These are phyloP conservation scores for Nephila pilipes DNA, from an alignment of 1,140 invertebrate species.

Conservation along the genomic window DNA sequence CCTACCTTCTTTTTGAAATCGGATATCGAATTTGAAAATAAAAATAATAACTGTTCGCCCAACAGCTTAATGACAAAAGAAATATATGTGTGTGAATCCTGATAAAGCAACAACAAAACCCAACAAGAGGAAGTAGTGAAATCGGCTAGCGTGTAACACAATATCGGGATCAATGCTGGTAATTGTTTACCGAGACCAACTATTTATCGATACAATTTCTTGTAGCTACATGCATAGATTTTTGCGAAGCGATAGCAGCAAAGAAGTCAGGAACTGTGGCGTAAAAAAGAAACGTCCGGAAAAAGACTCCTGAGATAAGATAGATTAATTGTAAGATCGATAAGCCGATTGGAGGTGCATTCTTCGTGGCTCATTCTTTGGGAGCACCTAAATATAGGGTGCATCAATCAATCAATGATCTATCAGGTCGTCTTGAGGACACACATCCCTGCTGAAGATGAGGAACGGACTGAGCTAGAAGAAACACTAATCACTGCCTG, in stretches of 20 bases:
- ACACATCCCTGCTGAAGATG: conserved; percentile 60
- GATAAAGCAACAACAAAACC: conserved; percentile 18
- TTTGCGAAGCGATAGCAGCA: conserved; percentile 58
- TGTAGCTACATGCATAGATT: conserved; percentile 67
- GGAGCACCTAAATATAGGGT: conserved; percentile 72
- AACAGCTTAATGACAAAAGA: conserved; percentile 25
- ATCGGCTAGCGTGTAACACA: conserved; percentile 52
- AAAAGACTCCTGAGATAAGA: conserved; percentile 66
- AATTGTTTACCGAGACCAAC: conserved; percentile 66
- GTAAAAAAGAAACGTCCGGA: conserved; percentile 45
- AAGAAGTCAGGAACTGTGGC: conserved; percentile 54
- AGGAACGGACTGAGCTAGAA: conserved; percentile 37
- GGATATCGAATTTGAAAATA: conserved; percentile 24
- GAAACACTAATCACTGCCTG: conserved; percentile 70
- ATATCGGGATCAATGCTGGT: conserved; percentile 55
- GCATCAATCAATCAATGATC: conserved; percentile 74
- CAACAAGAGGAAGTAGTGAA: neutral
- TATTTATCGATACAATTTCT: conserved; percentile 65
- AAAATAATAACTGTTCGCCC: neutral
- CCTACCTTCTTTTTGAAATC: neutral
- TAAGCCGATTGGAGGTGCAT: conserved; percentile 74
- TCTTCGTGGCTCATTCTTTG: conserved; percentile 71
- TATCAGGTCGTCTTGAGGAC: conserved; percentile 70
- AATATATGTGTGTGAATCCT: neutral
- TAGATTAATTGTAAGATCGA: conserved; percentile 75